Conservation (phyloP, 92 coral and sea anemone species). For the Palythoa grandiflora region DNA sequence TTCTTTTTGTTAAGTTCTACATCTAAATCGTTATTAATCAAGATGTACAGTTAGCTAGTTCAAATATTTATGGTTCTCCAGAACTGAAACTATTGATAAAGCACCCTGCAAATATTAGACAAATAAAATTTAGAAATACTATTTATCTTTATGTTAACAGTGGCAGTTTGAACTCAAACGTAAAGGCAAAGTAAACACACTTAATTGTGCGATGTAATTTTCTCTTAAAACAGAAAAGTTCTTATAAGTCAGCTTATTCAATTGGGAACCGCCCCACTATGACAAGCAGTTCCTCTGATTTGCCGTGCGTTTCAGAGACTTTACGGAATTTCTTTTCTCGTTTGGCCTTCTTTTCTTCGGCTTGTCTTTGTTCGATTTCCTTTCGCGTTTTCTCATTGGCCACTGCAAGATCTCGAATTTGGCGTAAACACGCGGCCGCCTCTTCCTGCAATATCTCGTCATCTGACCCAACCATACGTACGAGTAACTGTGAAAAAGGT, state of each 20-base stretch:
- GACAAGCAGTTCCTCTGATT: background rate
- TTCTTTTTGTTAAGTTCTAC: too few species aligned
- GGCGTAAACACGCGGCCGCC: conserved; percentile 89
- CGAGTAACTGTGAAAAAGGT: conserved; percentile 64
- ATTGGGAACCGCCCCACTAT: background rate
- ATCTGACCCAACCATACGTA: conserved; percentile 93
- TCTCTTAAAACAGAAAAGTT: too few species aligned
- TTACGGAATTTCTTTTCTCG: background rate
- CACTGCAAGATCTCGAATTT: conserved; percentile 88
- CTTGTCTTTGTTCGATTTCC: conserved; percentile 34
- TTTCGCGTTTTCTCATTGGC: conserved; percentile 78
- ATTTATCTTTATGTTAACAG: too few species aligned
- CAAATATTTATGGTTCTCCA: too few species aligned
- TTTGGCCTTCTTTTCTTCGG: conserved; percentile 12
- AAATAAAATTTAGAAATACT: too few species aligned
- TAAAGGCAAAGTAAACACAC: too few species aligned
- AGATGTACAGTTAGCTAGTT: too few species aligned
- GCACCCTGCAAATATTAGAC: too few species aligned
- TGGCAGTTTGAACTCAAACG: too few species aligned
- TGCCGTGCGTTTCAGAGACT: background rate
- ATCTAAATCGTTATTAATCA: too few species aligned
- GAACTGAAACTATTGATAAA: too few species aligned
- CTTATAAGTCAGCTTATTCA: background rate
- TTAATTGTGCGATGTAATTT: too few species aligned
- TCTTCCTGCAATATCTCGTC: conserved; percentile 90